Base-by-base conservation (phyloP, 2,888 invertebrate species). In the Diabrotica balteata region DNA sequence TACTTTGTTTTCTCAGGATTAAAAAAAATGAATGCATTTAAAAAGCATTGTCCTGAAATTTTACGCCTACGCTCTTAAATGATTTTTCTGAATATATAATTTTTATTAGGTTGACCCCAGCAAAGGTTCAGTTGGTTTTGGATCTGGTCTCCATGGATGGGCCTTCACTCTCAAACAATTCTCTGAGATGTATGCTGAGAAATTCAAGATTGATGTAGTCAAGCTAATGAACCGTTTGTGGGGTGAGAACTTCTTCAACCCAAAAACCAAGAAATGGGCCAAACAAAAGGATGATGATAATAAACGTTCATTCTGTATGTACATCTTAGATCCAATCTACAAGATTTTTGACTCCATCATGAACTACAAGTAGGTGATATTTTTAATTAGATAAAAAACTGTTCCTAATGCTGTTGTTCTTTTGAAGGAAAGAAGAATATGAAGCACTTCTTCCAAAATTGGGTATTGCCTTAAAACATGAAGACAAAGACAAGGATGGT, bases 81-180 rank as follows among this genome's bases (percentile, higher is more conserved):
- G n/a, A n/a, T 4, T 32, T 32, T 32, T 32, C 32, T 32, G 32
- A 32, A 32, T 32, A 32, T 32, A 32, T 32, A 4, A 32, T 32
- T 32, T 32, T 32, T 5, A 32, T 32, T 69, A 90, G 90, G 91
- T 94, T 77, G 97, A 98, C 86, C 98, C 99, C 77, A 94, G 96
- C 86, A 95, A 94, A 87, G 99, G 99, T 78, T 98, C 97, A 72
- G 99, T 99, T 72, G 99, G 99, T 82, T 99, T 99, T 85, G 99
- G 99, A 72, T 98, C 98, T 43, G 99, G 99, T 80, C 94, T 99
- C 72, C 99, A 99, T 85, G 98, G 99, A 74, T 99, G 99, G 99
- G 99, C 98, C 60, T 99, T 99, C 86, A 99, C 99, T 73, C 90
- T 99, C 76, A 99, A 99, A 88, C 98, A 99, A 88, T 99, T 99